phyloP scores from a whole-genome alignment of 2,113 vertebrate species.

The Psilopogon haemacephalus region DNA sequence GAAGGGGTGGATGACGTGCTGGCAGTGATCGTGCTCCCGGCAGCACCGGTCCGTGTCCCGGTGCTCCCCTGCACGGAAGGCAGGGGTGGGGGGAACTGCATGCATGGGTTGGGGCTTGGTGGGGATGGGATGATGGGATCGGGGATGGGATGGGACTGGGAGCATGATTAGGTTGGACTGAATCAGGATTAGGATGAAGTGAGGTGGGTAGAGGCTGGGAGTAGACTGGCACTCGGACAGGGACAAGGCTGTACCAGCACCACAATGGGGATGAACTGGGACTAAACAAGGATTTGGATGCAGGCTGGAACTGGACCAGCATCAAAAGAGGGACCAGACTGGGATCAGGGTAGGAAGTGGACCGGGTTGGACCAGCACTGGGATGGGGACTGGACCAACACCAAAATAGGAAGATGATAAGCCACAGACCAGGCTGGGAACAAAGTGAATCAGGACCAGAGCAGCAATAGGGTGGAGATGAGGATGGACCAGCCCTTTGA shows the following conservation, averaged over 20 bases:
- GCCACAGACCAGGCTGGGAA: background rate
- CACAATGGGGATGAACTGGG: background rate
- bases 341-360: background rate
- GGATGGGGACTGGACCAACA: background rate
- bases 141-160: background rate
- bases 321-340: background rate
- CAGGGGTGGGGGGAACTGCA: rapidly evolving
- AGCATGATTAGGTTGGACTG: rapidly evolving
- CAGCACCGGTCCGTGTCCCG: conserved; percentile 86
- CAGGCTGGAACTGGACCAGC: background rate
- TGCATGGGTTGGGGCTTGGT: background rate
- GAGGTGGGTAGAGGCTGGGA: background rate
- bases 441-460: background rate
- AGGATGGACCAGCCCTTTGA: background rate
- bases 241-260: background rate
- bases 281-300: background rate
- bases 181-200: rapidly evolving
- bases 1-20: conserved; percentile 88
- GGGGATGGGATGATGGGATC: background rate
- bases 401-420: background rate
- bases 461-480: background rate
- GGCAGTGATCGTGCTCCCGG: conserved; percentile 88
- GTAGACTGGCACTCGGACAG: rapidly evolving
- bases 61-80: conserved; percentile 79
- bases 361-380: background rate